These are phyloP conservation scores for Taeniopygia guttata DNA, from an alignment of 2,797 vertebrate genomes.

Conservation along the genomic window DNA sequence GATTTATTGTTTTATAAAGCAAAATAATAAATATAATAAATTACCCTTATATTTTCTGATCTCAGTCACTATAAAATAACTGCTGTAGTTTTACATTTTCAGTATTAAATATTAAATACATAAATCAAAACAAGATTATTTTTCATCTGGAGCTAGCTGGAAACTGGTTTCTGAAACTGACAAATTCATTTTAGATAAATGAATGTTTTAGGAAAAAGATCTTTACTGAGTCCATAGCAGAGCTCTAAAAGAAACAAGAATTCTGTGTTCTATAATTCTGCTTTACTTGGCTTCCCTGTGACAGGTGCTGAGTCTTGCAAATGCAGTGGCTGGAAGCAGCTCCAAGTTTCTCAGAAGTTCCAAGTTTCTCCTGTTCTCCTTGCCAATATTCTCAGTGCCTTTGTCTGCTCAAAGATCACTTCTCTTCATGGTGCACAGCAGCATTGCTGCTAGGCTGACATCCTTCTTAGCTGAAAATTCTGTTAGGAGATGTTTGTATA, in stretches of 20 bases:
- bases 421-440: not conserved
- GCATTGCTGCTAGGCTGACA: conserved; percentile 20
- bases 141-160: conserved; percentile 78
- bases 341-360: not conserved
- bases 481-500: not conserved
- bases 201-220: conserved; percentile 78
- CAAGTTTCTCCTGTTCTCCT: not conserved
- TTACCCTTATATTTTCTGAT: conserved; percentile 86
- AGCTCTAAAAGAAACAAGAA: conserved; percentile 40
- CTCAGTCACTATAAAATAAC: conserved; percentile 81
- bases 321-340: not conserved
- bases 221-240: conserved; percentile 67
- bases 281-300: conserved; percentile 9
- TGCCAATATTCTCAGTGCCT: not conserved
- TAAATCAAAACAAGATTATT: conserved; percentile 90
- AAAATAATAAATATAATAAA: conserved; percentile 97
- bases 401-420: not conserved
- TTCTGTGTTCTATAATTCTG: conserved; percentile 30
- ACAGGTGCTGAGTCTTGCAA: not conserved
- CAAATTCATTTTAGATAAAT: conserved; percentile 89
- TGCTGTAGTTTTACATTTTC: conserved; percentile 84
- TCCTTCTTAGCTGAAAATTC: conserved; percentile 40
- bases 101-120: conserved; percentile 94
- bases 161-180: conserved; percentile 83
- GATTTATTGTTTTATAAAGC: conserved; percentile 91